Evolutionary conservation across 2,797 vertebrate genomes (phyloP).

Genomic region (Manis javanica): DNA sequence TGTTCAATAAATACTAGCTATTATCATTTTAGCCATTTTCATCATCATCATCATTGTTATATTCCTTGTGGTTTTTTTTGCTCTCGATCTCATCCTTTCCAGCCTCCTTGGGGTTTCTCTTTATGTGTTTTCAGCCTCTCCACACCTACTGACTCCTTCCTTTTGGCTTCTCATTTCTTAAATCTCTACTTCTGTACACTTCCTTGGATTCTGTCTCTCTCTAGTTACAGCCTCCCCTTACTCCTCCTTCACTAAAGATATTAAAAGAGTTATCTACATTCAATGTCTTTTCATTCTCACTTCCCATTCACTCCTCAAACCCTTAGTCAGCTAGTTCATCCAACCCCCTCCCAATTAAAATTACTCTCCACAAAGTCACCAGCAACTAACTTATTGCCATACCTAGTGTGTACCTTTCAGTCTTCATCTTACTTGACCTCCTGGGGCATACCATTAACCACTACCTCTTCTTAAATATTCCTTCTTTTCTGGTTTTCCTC

Average conservation of each 20-base stretch:
- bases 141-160: not conserved
- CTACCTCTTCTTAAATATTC: not conserved
- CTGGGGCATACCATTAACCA: not conserved
- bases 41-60: not conserved
- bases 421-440: not conserved
- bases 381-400: not conserved
- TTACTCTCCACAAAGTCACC: not conserved
- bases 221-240: not conserved
- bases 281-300: not conserved
- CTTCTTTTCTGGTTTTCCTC: slow-evolving; percentile 2
- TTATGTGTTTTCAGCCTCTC: not conserved
- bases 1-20: not conserved
- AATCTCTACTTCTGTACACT: not conserved
- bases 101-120: not conserved
- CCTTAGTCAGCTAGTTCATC: not conserved
- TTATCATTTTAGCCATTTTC: not conserved
- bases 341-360: not conserved
- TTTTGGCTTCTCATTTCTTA: not conserved
- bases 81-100: not conserved
- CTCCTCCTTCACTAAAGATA: not conserved
- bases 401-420: not conserved
- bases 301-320: not conserved
- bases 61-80: not conserved
- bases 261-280: not conserved
- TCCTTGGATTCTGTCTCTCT: not conserved